Evolutionary conservation across 1,140 invertebrate genomes (phyloP).

Genomic region (honey bee (Apis mellifera)): Amel_HAv3.1 CM009936.2:3272501-3273000

Average conservation of each 20-base stretch:
- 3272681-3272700: too few relatives aligned
- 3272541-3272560: neutral
- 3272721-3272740: too few relatives aligned
- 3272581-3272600: neutral
- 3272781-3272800: too few relatives aligned
- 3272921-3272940: neutral
- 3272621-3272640: too few relatives aligned
- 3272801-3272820: too few relatives aligned
- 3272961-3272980: neutral
- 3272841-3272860: too few relatives aligned
- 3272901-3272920: neutral
- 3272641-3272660: neutral
- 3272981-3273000: neutral
- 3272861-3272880: neutral
- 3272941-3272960: constrained; percentile 7
- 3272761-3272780: too few relatives aligned
- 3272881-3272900: neutral
- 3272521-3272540: neutral
- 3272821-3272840: too few relatives aligned
- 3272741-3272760: too few relatives aligned
- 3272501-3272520: neutral
- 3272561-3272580: neutral
- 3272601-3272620: too few relatives aligned
- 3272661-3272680: neutral
- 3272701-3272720: too few relatives aligned